Conservation (phyloP, 2,113 vertebrate genomes). For the Tetrao urogallus region DNA sequence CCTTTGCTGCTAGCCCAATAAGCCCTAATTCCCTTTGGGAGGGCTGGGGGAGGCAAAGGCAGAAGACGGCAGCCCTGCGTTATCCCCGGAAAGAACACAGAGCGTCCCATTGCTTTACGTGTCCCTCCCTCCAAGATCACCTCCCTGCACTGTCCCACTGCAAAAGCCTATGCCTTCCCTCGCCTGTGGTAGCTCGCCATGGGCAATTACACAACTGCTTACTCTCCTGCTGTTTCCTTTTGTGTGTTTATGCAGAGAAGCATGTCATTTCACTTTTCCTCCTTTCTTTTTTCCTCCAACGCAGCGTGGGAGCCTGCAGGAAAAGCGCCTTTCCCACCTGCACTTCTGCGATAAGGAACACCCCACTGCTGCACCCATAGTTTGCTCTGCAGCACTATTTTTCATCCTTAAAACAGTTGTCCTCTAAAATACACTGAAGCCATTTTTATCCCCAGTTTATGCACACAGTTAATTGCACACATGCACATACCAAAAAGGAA, state of each 20-base stretch:
- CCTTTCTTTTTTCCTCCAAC: background rate
- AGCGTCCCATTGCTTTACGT: background rate
- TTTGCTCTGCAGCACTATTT: background rate
- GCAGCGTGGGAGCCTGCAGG: background rate
- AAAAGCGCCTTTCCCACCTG: background rate
- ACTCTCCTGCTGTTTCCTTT: background rate
- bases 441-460: background rate
- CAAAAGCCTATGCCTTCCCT: background rate
- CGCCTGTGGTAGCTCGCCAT: background rate
- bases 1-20: background rate
- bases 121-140: background rate
- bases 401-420: background rate
- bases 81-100: background rate
- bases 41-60: background rate
- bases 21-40: background rate
- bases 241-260: background rate
- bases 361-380: background rate
- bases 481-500: background rate
- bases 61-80: background rate
- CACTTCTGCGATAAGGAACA: background rate
- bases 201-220: background rate
- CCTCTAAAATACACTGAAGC: background rate
- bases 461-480: background rate
- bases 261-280: accelerated
- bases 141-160: background rate